Base-by-base conservation (phyloP, 1,140 invertebrate genomes). In the Panagrolaimus sp. region DNA sequence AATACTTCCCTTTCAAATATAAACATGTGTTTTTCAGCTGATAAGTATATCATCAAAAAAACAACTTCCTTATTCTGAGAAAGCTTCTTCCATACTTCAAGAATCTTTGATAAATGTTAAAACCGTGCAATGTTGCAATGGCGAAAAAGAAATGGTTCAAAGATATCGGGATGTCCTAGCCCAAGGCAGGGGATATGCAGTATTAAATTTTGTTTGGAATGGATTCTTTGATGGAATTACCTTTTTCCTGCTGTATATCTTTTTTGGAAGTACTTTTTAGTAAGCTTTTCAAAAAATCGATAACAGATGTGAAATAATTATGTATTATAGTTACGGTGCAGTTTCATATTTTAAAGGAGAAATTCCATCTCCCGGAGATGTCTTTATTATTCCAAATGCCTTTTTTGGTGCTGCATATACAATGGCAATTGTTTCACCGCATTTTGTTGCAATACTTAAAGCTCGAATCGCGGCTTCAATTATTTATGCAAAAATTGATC, bases 401-500 rank as follows among this genome's bases (percentile, higher is more conserved):
- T 25, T 57, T 20, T 57, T 57, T 23, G 51, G 51, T 20, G 51
- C 51, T 4, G 51, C 51, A 13, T 57, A 57, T 25, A 38, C 31
- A 38, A 11, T 57, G 51, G 51, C 51, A 25, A 57, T 57, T 11
- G 27, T 25, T 25, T 57, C 51, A 9, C 51, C 51, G 8, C 27
- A 20, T 57, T 20, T 57, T 20, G 51, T 57, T 23, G 14, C 51
- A 9, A 57, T 57, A 5, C 11, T 27, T 20, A 57, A 57, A 57
- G 51, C 51, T 25, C 51, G 51, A 27, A 27, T 57, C 8, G 51
- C 51, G 11, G 51, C 51, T 20, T 20, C 51, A 20, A 25, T 57
- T 20, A 57, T 57, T 57, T 57, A 57, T 57, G 51, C 20, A 57
- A 57, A 57, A 57, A 57, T 57, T 57, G 51, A 57, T 25, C 51